Evolutionary conservation across 2,113 vertebrate species (phyloP).

Genomic region (Mystacornis crossleyi): DNA sequence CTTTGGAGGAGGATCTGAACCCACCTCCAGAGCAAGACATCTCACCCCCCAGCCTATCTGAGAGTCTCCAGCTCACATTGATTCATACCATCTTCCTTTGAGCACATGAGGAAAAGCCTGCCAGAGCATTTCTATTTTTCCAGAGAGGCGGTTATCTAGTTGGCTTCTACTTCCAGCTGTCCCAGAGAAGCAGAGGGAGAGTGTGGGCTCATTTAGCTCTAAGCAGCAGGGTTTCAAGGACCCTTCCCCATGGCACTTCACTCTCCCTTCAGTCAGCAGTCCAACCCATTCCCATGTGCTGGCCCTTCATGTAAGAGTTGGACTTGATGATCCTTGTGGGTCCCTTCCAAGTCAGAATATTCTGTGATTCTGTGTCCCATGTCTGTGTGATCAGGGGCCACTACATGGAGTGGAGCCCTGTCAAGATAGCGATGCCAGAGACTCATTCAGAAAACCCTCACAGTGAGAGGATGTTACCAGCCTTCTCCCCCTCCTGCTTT

Average conservation of each 20-base stretch:
- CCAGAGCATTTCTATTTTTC: not conserved
- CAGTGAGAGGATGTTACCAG: not conserved
- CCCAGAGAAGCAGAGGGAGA: not conserved
- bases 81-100: accelerated
- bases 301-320: accelerated
- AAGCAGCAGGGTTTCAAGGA: not conserved
- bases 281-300: accelerated
- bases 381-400: not conserved
- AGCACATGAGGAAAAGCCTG: not conserved
- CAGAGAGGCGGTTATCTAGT: not conserved
- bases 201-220: not conserved
- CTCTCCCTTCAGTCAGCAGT: not conserved
- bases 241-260: not conserved
- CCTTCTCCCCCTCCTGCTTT: not conserved
- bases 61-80: not conserved
- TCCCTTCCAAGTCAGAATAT: not conserved
- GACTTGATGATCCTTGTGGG: not conserved
- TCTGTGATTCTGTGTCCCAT: not conserved
- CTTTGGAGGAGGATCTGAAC: not conserved
- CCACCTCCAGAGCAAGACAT: not conserved
- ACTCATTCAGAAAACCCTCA: not conserved
- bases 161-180: not conserved
- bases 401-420: accelerated
- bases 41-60: not conserved
- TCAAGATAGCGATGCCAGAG: accelerated